Evolutionary conservation across 2,113 vertebrate species (phyloP), one percentile per base, ranked within the genome.

Genomic region (Neomonachus schauinslandi): DNA sequence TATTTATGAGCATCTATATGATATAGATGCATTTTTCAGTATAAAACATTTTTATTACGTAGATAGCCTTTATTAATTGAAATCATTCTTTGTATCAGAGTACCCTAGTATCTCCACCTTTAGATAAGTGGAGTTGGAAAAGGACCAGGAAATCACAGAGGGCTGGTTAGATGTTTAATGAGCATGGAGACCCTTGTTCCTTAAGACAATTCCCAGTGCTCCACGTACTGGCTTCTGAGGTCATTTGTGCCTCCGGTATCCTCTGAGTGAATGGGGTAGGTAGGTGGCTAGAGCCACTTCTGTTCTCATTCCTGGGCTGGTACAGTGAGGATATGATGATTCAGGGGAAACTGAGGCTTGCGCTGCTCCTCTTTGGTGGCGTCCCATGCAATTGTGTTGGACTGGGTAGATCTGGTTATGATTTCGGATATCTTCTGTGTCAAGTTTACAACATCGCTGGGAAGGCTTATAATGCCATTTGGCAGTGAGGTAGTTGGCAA

Each of bases 301-400:
- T 7, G 1, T 55, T 69, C 4, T n/a, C 57, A 1, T 46, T n/a
- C 79, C 71, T 77, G 33, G n/a, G 33, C 42, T 91, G 36, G 65
- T 42, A 21, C 83, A 33, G 26, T 21, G 33, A 51, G n/a, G 33
- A 55, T 9, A 1, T 19, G 26, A 33, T 49, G 80, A 16, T 12
- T 11, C 5, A 5, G 55, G 53, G 55, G 80, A 76, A 39, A 8
- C 1, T 0, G 26, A 65, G 33, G 4, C 19, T 36, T 1, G 0
- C 0, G 4, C 31, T 15, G 21, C 15, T 39, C 5, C 13, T 91
- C 19, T 2, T 0, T 9, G 18, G 33, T 31, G 61, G 21, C 39
- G 33, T 7, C 2, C 13, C 0, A 1, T 0, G 3, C 7, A 28
- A 22, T 14, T 33, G 0, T 0, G 1, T 10, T 33, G 14, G 7